phyloP scores from a whole-genome alignment of 2,797 vertebrate species.

The Rhinella marina region DNA sequence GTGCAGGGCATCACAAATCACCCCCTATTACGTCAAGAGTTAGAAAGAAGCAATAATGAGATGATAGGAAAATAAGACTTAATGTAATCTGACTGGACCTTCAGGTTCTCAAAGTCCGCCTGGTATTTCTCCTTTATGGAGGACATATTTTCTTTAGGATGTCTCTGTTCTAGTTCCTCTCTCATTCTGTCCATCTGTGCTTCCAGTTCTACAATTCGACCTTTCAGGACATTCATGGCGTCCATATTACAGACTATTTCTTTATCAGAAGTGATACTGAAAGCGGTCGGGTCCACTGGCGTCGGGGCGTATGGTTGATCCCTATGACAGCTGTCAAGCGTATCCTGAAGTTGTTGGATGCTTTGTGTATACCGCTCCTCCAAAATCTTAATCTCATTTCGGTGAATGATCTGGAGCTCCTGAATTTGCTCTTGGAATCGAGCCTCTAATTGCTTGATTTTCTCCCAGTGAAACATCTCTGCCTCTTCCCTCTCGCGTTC shows the following conservation, averaged over 20 bases:
- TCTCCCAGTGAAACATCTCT: constrained; percentile 80
- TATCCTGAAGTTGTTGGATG: constrained; percentile 76
- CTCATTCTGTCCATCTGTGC: constrained; percentile 91
- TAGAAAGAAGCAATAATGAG: background rate
- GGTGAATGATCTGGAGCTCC: constrained; percentile 82
- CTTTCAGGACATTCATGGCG: constrained; percentile 82
- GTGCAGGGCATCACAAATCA: background rate
- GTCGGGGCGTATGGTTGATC: constrained; percentile 59
- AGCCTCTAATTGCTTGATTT: constrained; percentile 83
- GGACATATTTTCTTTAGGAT: constrained; percentile 82
- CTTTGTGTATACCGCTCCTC: constrained; percentile 81
- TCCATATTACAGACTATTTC: constrained; percentile 71
- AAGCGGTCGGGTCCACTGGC: background rate
- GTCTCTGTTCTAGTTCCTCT: constrained; percentile 90
- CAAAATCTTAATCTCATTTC: constrained; percentile 84
- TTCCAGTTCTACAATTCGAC: constrained; percentile 91
- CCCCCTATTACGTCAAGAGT: background rate
- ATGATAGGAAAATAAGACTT: constrained; percentile 3
- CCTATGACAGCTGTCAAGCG: constrained; percentile 69
- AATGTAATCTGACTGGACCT: constrained; percentile 78
- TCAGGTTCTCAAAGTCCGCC: constrained; percentile 96
- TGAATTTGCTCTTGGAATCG: constrained; percentile 84
- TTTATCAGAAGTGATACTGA: constrained; percentile 67
- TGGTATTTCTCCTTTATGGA: constrained; percentile 94
- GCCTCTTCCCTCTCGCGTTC: constrained; percentile 80